Percentiles rank a stretch among this genome's conserved stretches.
phyloP scores from a whole-genome alignment of 2,797 vertebrate genomes.

The Chaetodon trifasciatus region DNA sequence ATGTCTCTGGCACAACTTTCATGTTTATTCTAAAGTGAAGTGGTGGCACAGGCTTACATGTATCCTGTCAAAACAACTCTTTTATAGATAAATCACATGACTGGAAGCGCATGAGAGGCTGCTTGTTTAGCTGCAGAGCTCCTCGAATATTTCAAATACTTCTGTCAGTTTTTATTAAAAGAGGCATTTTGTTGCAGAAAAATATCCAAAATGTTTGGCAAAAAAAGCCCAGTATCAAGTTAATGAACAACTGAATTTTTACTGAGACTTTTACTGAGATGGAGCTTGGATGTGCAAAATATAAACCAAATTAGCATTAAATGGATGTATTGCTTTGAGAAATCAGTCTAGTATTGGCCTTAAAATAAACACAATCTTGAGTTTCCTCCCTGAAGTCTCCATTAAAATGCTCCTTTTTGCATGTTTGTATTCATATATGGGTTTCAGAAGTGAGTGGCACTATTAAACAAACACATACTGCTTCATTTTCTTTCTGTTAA shows the following conservation, averaged over 20 bases:
- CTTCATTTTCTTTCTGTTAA: neutral
- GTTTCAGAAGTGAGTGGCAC: conserved; percentile 1
- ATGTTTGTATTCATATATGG: conserved; percentile 24
- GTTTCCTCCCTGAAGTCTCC: neutral
- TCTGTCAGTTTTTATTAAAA: conserved; percentile 50
- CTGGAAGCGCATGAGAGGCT: conserved; percentile 60
- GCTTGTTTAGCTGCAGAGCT: conserved; percentile 39
- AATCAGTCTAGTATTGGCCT: neutral
- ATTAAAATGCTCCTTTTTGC: conserved; percentile 1
- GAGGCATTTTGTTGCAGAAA: conserved; percentile 33
- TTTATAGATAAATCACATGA: conserved; percentile 66
- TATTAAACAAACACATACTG: conserved; percentile 11
- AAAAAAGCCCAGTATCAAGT: neutral
- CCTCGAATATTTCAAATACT: conserved; percentile 58
- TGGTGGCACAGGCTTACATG: conserved; percentile 60
- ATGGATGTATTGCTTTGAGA: conserved; percentile 1
- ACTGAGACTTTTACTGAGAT: neutral
- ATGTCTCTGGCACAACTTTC: conserved; percentile 67
- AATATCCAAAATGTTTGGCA: conserved; percentile 14
- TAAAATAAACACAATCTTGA: neutral
- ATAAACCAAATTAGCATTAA: conserved; percentile 6
- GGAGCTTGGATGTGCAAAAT: conserved; percentile 23
- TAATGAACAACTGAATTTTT: neutral
- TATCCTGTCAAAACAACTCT: conserved; percentile 72
- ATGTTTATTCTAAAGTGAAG: conserved; percentile 78